phyloP scores from a whole-genome alignment of 1,140 invertebrate species.

The Bilobella aurantiaca region DNA sequence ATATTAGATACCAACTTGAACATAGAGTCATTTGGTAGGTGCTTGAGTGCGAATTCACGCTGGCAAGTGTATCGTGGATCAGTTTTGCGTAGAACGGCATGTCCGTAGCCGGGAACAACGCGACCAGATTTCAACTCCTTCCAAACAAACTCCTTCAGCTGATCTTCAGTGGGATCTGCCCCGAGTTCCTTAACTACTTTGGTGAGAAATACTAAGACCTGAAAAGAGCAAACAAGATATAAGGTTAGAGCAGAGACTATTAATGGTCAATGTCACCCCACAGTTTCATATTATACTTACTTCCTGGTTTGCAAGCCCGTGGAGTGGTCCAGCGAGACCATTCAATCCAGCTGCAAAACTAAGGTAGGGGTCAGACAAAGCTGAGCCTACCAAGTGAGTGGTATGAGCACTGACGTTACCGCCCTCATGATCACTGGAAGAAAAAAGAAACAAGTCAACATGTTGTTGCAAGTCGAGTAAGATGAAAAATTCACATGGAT shows the following conservation, averaged over 20 bases:
- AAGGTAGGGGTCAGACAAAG: slow-evolving; percentile 86
- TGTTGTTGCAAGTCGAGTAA: too few relatives aligned
- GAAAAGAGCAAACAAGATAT: slow-evolving; percentile 24
- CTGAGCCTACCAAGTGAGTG: slow-evolving; percentile 86
- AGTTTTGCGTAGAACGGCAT: slow-evolving; percentile 91
- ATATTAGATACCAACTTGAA: slow-evolving; percentile 84
- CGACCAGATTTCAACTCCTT: slow-evolving; percentile 88
- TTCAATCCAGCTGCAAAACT: slow-evolving; percentile 90
- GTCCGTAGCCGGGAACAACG: slow-evolving; percentile 93
- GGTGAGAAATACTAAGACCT: slow-evolving; percentile 71
- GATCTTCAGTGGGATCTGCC: slow-evolving; percentile 68
- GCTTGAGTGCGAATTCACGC: slow-evolving; percentile 87
- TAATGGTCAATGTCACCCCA: too few relatives aligned
- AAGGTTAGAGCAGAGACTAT: not conserved
- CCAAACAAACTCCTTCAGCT: slow-evolving; percentile 87
- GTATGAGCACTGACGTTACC: slow-evolving; percentile 94
- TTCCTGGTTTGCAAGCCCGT: slow-evolving; percentile 92
- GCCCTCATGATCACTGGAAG: slow-evolving; percentile 79
- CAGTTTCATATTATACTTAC: too few relatives aligned
- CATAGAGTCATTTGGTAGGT: slow-evolving; percentile 80
- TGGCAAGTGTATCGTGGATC: slow-evolving; percentile 92
- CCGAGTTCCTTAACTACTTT: slow-evolving; percentile 70
- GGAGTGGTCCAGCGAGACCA: slow-evolving; percentile 87
- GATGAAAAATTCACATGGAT: too few relatives aligned
- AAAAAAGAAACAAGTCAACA: slow-evolving; percentile 21